These are phyloP conservation scores for Eriocheir sinensis DNA, from an alignment of 1,140 invertebrate species.

Conservation along the genomic window DNA sequence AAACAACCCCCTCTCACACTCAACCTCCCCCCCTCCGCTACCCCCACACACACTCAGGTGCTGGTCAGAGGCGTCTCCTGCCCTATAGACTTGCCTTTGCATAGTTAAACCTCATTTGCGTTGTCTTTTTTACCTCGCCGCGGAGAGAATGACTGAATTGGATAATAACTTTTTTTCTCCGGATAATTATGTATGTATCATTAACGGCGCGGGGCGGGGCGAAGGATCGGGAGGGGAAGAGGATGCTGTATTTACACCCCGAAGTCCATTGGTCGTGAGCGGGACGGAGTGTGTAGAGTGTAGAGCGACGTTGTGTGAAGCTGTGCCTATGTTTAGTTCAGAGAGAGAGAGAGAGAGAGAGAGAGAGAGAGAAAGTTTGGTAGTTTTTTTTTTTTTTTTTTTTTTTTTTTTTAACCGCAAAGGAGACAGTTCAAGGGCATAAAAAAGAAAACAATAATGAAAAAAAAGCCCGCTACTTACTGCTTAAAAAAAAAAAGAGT, in stretches of 20 bases:
- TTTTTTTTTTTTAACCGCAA: too few relatives aligned
- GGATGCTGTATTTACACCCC: too few relatives aligned
- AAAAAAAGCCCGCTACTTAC: too few relatives aligned
- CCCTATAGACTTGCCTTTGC: constrained; percentile 2
- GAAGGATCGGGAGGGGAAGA: neutral
- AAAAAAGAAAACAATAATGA: too few relatives aligned
- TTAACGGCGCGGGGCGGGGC: neutral
- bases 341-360: neutral
- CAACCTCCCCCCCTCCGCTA: too few relatives aligned
- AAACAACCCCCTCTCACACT: neutral
- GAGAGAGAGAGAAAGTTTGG: neutral
- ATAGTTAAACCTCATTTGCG: constrained; percentile 55
- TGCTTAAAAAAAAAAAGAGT: too few relatives aligned
- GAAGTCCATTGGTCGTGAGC: too few relatives aligned
- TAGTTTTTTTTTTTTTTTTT: too few relatives aligned
- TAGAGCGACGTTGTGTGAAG: too few relatives aligned
- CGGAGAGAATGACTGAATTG: neutral
- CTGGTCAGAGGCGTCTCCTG: constrained; percentile 13
- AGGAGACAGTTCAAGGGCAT: too few relatives aligned
- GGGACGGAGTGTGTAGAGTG: too few relatives aligned
- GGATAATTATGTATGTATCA: constrained; percentile 3
- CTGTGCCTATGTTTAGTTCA: too few relatives aligned
- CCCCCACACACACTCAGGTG: neutral
- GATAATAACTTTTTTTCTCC: constrained; percentile 32
- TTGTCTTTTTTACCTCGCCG: constrained; percentile 17